These are phyloP conservation scores for Mycogona germanica DNA, from an alignment of 2,888 invertebrate genomes.

Conservation along the genomic window DNA sequence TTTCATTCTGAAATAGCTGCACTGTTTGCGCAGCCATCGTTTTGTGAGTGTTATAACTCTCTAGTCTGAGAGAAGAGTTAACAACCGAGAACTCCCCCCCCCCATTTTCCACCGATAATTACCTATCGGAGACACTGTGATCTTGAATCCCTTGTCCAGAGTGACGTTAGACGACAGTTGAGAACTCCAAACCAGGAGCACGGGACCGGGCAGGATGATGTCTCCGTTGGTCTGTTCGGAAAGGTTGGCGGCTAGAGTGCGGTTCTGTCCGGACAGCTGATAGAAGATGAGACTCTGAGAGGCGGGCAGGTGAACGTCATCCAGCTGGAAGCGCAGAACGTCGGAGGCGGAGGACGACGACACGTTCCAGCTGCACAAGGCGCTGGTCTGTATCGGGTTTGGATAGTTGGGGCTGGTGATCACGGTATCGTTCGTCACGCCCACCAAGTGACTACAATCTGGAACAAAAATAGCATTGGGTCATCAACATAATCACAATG, in stretches of 20 bases:
- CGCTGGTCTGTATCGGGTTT: background rate
- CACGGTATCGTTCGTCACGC: background rate
- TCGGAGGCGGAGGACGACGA: background rate
- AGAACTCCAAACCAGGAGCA: background rate
- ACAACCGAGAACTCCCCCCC: no score
- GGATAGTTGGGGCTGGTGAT: slow-evolving; percentile 3
- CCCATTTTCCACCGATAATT: no score
- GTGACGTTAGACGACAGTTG: background rate
- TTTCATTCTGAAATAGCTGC: no score
- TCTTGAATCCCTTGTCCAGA: slow-evolving; percentile 4
- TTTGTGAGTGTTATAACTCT: no score
- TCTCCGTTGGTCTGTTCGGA: no score
- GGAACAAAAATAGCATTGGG: background rate
- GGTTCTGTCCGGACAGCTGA: no score
- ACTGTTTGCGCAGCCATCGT: no score
- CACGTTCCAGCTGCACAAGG: background rate
- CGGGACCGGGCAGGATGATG: no score
- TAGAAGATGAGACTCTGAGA: no score
- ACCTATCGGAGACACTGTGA: slow-evolving; percentile 1
- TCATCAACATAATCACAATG: background rate
- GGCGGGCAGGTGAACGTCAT: no score
- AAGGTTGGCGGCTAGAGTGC: background rate
- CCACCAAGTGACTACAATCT: background rate
- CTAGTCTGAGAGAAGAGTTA: no score
- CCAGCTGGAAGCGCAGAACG: no score